phyloP scores from a whole-genome alignment of 2,797 vertebrate species.

The Semotilus atromaculatus region DNA sequence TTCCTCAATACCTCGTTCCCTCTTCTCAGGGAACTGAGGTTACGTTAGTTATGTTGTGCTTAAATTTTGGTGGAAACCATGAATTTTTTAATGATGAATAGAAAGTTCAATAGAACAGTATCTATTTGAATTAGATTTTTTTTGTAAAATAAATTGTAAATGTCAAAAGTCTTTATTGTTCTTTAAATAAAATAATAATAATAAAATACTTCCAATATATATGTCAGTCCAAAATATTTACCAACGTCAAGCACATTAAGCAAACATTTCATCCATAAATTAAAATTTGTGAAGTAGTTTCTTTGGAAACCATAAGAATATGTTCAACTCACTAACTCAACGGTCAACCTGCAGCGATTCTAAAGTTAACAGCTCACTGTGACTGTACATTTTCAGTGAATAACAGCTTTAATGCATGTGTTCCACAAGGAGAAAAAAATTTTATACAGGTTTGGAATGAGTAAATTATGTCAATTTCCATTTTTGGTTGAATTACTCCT shows the following conservation, averaged over 20 bases:
- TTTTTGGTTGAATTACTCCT: neutral
- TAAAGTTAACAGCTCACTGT: neutral
- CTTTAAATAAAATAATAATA: no score
- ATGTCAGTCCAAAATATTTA: constrained; percentile 4
- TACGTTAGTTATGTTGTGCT: no score
- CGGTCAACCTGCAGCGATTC: neutral
- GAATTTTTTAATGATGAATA: neutral
- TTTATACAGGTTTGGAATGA: neutral
- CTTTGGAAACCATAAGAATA: neutral
- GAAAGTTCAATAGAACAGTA: neutral
- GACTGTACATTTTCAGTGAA: neutral
- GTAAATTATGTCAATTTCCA: neutral
- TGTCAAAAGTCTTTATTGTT: no score
- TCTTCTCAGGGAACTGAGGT: no score
- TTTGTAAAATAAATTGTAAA: neutral
- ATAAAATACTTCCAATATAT: no score
- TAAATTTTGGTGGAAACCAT: no score
- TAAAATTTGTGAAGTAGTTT: neutral
- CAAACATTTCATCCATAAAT: neutral
- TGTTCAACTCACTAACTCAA: neutral
- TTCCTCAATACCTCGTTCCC: no score
- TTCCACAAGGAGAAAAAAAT: neutral
- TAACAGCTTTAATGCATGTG: neutral
- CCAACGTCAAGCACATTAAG: neutral
- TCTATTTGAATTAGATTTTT: neutral